phyloP scores from a whole-genome alignment of 2,888 invertebrate species.

The Andrena chrysosceles region DNA sequence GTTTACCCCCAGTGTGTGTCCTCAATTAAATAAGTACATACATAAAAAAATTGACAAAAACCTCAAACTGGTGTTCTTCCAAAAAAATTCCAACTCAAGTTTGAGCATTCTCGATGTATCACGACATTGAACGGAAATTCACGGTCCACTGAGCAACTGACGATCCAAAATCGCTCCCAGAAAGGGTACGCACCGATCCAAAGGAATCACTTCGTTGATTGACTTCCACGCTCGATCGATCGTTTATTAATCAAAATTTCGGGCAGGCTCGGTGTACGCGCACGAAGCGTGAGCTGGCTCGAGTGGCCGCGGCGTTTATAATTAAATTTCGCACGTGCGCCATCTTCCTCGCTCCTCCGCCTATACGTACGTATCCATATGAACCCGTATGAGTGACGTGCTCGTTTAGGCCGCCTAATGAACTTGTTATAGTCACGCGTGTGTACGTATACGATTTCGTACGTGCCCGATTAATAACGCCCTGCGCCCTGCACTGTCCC shows the following conservation, averaged over 20 bases:
- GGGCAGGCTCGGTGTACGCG: conserved; percentile 1
- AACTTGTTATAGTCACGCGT: conserved; percentile 51
- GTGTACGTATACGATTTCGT: conserved; percentile 43
- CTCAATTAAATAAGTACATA: too few relatives aligned
- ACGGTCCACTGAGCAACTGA: too few relatives aligned
- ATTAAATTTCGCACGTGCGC: conserved; percentile 70
- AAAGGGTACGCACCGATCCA: not conserved
- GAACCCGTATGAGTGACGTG: conserved; percentile 39
- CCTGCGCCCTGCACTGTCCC: not conserved
- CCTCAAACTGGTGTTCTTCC: too few relatives aligned
- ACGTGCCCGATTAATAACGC: conserved; percentile 35
- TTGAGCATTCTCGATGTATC: too few relatives aligned
- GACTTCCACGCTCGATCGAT: conserved; percentile 14
- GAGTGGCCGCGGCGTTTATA: conserved; percentile 48
- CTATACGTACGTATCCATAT: conserved; percentile 8
- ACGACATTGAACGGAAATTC: too few relatives aligned
- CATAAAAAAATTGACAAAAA: too few relatives aligned
- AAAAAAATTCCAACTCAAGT: too few relatives aligned
- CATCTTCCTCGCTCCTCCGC: conserved; percentile 36
- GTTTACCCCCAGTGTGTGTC: too few relatives aligned
- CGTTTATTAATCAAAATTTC: conserved; percentile 40
- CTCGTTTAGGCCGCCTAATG: conserved; percentile 61
- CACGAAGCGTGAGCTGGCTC: conserved; percentile 17
- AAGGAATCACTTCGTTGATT: not conserved
- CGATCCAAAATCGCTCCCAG: not conserved